These are phyloP conservation scores for Euura lappo DNA, from an alignment of 1,140 invertebrate species.

Conservation along the genomic window DNA sequence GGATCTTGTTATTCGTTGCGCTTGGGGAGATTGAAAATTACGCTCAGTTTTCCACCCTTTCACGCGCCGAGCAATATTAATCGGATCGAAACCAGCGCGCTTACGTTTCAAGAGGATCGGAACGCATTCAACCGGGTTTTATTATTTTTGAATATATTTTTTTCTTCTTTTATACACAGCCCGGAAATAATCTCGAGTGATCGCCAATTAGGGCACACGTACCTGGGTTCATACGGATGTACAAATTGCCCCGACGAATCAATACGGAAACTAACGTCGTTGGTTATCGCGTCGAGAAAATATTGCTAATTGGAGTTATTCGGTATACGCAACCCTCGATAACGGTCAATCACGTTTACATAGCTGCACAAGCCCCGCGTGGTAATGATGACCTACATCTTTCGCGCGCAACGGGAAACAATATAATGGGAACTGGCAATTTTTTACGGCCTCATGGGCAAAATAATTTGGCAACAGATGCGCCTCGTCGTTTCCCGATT, in stretches of 20 bases:
- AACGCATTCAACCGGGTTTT: neutral
- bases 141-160: neutral
- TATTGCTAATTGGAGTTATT: neutral
- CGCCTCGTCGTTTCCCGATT: constrained; percentile 53
- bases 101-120: too few relatives aligned
- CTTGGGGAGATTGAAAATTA: constrained; percentile 5
- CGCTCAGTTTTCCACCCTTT: constrained; percentile 2
- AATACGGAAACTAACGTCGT: neutral
- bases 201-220: neutral
- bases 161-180: neutral
- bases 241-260: too few relatives aligned
- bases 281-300: neutral
- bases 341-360: neutral
- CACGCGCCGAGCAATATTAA: neutral
- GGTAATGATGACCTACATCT: too few relatives aligned
- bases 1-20: neutral
- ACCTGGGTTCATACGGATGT: neutral
- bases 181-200: neutral
- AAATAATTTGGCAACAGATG: constrained; percentile 64
- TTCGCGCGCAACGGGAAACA: too few relatives aligned
- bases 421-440: constrained; percentile 32
- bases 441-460: constrained; percentile 59
- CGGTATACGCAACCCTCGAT: neutral
- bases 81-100: too few relatives aligned
- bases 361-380: too few relatives aligned